Evolutionary conservation across 2,113 vertebrate genomes (phyloP).

Genomic region (Ceyx melanurus): DNA sequence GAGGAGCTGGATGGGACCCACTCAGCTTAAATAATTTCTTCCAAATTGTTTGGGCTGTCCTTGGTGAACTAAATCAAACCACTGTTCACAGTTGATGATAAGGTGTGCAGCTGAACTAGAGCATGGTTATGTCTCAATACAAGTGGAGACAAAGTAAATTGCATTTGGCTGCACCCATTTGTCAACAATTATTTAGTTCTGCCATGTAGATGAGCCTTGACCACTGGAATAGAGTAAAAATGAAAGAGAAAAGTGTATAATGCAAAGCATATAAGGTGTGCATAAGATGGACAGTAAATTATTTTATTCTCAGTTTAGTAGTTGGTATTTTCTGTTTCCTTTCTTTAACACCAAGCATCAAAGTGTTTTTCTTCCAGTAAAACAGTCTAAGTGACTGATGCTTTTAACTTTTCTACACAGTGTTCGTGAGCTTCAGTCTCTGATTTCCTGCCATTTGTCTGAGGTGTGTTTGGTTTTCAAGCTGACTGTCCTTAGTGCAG

Average conservation of each 20-base stretch:
- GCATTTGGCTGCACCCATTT: neutral
- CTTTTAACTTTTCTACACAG: neutral
- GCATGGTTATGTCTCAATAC: neutral
- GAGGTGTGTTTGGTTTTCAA: neutral
- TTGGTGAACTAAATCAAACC: neutral
- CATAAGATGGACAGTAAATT: neutral
- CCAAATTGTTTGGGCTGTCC: slow-evolving; percentile 12
- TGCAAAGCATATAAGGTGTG: neutral
- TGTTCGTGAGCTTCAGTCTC: neutral
- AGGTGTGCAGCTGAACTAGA: slow-evolving; percentile 28
- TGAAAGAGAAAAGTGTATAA: neutral
- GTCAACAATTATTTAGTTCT: slow-evolving; percentile 14
- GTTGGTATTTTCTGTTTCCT: neutral
- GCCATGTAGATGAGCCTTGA: neutral
- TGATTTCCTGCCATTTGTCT: neutral
- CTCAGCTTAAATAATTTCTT: slow-evolving; percentile 16
- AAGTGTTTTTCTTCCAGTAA: neutral
- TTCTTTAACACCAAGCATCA: neutral
- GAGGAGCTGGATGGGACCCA: neutral
- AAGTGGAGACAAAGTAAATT: neutral
- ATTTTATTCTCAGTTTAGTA: neutral
- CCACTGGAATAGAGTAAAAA: neutral
- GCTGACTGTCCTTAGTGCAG: neutral
- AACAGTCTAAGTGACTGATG: neutral
- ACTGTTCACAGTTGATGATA: neutral